Evolutionary conservation across 2,888 invertebrate species (phyloP).

Genomic region (Theretra japonica): DNA sequence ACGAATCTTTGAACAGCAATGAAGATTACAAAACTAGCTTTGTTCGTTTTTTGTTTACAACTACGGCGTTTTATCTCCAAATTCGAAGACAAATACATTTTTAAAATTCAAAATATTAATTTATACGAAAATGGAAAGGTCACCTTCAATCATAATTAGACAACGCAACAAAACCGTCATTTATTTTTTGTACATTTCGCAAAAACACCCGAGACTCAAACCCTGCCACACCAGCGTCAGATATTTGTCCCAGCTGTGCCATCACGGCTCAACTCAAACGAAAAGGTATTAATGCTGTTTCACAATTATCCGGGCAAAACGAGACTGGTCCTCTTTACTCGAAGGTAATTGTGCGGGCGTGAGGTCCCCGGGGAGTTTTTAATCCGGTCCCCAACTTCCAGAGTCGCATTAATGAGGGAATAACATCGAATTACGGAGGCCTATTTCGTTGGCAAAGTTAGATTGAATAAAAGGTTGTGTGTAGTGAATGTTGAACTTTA

Average conservation of each 20-base stretch:
- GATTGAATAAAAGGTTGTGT: constrained; percentile 79
- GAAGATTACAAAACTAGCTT: no score
- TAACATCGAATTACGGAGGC: constrained; percentile 75
- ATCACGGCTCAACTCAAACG: constrained; percentile 18
- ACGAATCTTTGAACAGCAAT: no score
- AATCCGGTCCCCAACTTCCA: constrained; percentile 70
- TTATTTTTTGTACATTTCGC: neutral
- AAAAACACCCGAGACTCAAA: constrained; percentile 20
- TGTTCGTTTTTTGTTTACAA: no score
- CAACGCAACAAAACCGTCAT: neutral
- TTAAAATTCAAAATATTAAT: no score
- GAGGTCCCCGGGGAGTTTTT: constrained; percentile 74
- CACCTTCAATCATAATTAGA: neutral
- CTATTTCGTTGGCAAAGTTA: constrained; percentile 76
- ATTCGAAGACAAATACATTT: no score
- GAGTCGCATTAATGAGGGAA: constrained; percentile 79
- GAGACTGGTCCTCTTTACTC: constrained; percentile 34
- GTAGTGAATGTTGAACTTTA: constrained; percentile 28
- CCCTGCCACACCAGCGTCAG: constrained; percentile 19
- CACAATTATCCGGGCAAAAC: constrained; percentile 33
- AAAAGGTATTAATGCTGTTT: constrained; percentile 32
- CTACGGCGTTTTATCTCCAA: no score
- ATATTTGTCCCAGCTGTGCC: constrained; percentile 28
- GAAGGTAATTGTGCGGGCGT: constrained; percentile 67
- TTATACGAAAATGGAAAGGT: neutral